Evolutionary conservation across 2,888 invertebrate species (phyloP), one percentile per base, ranked within the genome.

Genomic region (Gryllus longicercus): DNA sequence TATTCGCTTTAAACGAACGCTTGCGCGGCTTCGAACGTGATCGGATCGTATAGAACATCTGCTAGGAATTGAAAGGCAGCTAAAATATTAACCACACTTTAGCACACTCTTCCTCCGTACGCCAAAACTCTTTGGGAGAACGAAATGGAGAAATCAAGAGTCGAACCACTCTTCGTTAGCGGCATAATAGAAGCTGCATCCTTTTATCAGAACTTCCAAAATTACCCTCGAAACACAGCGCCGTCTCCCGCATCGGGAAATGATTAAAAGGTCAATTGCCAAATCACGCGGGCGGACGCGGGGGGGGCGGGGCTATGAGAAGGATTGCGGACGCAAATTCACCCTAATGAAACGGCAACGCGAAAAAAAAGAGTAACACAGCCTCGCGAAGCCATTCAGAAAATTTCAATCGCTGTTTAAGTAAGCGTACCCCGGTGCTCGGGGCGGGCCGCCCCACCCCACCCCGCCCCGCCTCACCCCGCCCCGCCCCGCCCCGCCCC

Each of bases 311-410:
- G 63, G 63, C 63, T 14, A n/a, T 63, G 63, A 38, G 38, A 38
- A 38, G 38, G 38, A 38, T 38, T 38, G 38, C 38, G 63, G 63
- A 63, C 63, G 63, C n/a, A 63, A 63, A 63, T 63, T 63, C 63
- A 63, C 63, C n/a, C 63, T 63, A 63, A 63, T 63, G 63, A 63
- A 63, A 63, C 63, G 63, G 63, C 63, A 63, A 63, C 14, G n/a
- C 63, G 63, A 14, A 63, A 63, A 63, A 51, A 63, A 63, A 63
- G 63, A 63, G 63, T 63, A 63, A 63, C 63, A 63, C 63, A n/a
- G 63, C 63, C n/a, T n/a, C 63, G 63, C 63, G 63, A 63, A 63
- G 63, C 63, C 63, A 63, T 63, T 63, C 63, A 63, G 63, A 63
- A 63, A 63, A 63, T 63, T 63, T 63, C 63, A 63, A 63, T 63